A percentile compares a stretch with the other conserved stretches of the same genome.
phyloP scores from a whole-genome alignment of 2,113 vertebrate species.

The Hypocryptadius cinnamomeus region DNA sequence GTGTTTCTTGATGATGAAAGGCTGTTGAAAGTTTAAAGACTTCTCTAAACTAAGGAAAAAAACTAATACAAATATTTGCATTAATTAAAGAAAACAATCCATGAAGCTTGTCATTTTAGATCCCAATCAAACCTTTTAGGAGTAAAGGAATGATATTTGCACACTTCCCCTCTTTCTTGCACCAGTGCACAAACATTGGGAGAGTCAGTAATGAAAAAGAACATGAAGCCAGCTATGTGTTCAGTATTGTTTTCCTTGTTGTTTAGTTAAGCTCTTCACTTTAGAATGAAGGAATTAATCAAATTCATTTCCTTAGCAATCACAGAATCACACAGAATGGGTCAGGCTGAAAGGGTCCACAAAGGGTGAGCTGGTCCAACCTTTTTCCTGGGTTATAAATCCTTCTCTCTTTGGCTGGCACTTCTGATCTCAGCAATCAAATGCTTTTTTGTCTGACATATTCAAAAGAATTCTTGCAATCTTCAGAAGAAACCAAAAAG shows the following conservation, averaged over 20 bases:
- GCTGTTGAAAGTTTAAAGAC: neutral
- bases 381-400: neutral
- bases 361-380: neutral
- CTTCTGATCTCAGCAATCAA: neutral
- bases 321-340: neutral
- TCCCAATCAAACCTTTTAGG: neutral
- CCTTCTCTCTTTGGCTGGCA: neutral
- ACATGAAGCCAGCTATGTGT: neutral
- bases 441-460: neutral
- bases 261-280: neutral
- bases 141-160: neutral
- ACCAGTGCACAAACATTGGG: neutral
- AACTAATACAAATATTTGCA: neutral
- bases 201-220: neutral
- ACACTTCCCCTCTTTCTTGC: neutral
- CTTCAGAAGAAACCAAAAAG: neutral
- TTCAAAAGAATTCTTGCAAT: neutral
- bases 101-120: neutral
- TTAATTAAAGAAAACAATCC: neutral
- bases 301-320: neutral
- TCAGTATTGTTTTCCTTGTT: neutral
- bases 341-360: neutral
- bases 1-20: neutral
- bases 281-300: neutral
- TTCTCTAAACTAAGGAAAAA: neutral